Evolutionary conservation across 2,888 invertebrate species (phyloP).

Genomic region (Ichneumoninae sp.): DNA sequence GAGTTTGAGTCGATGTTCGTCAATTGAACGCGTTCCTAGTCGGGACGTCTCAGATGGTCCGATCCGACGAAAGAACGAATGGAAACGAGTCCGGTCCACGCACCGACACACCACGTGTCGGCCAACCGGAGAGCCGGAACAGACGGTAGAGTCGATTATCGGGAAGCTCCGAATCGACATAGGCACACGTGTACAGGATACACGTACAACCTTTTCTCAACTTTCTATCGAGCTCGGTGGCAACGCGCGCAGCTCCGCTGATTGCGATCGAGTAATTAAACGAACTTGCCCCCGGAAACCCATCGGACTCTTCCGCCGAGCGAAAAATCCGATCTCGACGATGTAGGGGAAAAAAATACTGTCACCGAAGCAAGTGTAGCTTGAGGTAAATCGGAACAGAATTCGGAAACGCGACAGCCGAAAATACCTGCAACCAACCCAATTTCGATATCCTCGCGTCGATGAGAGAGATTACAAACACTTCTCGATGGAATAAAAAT

Average conservation of each 20-base stretch:
- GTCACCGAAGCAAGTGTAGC: too few relatives aligned
- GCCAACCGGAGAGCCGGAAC: background rate
- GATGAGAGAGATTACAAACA: too few relatives aligned
- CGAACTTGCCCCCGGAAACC: background rate
- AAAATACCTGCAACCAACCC: too few relatives aligned
- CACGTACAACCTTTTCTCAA: background rate
- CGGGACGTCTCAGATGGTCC: too few relatives aligned
- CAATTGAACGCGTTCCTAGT: too few relatives aligned
- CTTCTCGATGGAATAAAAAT: too few relatives aligned
- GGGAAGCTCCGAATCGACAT: background rate
- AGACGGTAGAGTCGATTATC: background rate
- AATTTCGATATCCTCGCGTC: background rate
- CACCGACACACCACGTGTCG: background rate
- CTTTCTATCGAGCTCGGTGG: background rate
- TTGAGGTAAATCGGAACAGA: too few relatives aligned
- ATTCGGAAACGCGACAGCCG: too few relatives aligned
- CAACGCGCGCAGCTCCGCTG: background rate
- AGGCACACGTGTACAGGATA: background rate
- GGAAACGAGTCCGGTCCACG: too few relatives aligned
- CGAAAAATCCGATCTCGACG: background rate
- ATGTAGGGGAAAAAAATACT: too few relatives aligned
- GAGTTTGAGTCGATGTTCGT: too few relatives aligned
- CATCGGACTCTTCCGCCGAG: slow-evolving; percentile 9
- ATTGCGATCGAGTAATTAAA: slow-evolving; percentile 33
- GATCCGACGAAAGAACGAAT: too few relatives aligned